Percentiles rank a stretch among this genome's conserved stretches.
Evolutionary conservation across 2,888 invertebrate species (phyloP).

Genomic region (Drosophila limbata): DNA sequence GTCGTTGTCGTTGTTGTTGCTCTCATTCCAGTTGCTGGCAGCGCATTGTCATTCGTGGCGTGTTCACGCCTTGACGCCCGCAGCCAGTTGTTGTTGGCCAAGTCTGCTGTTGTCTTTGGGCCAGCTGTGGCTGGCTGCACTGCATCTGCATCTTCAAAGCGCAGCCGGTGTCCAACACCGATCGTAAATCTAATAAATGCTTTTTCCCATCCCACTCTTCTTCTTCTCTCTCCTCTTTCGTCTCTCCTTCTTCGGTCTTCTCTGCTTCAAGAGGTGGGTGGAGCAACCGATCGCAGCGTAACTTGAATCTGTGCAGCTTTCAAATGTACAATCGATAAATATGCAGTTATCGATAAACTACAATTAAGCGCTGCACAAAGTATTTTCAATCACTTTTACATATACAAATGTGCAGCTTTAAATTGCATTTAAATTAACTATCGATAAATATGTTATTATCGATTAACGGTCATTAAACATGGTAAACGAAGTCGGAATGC

Average conservation of each 20-base stretch:
- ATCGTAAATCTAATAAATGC: constrained; percentile 83
- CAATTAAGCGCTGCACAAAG: background rate
- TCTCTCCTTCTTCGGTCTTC: background rate
- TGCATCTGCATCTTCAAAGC: constrained; percentile 75
- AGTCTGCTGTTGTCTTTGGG: background rate
- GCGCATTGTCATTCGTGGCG: constrained; percentile 75
- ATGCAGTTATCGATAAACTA: constrained; percentile 17
- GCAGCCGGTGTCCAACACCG: constrained; percentile 49
- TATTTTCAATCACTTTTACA: background rate
- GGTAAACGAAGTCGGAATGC: background rate
- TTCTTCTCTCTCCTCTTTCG: background rate
- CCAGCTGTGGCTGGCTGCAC: constrained; percentile 32
- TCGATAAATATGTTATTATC: constrained; percentile 43
- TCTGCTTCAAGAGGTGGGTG: background rate
- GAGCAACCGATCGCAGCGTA: background rate
- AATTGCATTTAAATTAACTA: constrained; percentile 19
- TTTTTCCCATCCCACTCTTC: background rate
- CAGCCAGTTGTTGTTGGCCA: constrained; percentile 39
- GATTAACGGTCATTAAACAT: constrained; percentile 10
- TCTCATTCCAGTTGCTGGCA: constrained; percentile 39
- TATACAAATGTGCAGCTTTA: background rate
- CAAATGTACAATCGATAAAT: constrained; percentile 24
- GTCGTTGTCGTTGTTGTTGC: constrained; percentile 42
- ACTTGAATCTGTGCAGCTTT: background rate
- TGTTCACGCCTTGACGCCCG: constrained; percentile 82